Evolutionary conservation across 2,888 invertebrate species (phyloP), one percentile per base, ranked within the genome.

Genomic region (Polietes domitor): DNA sequence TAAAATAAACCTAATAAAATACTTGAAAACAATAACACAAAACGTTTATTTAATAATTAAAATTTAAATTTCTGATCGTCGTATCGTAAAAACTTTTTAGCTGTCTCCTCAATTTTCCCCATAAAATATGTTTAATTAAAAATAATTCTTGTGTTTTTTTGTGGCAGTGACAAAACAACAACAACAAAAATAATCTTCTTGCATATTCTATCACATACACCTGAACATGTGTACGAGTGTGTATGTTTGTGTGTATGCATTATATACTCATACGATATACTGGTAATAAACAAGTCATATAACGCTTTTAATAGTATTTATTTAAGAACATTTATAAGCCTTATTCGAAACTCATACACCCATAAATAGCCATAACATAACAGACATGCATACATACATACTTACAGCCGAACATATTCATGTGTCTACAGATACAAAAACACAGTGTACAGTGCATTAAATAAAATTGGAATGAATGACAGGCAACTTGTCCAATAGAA

Each of bases 241-340:
- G 12, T 50, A 50, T 50, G 50, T 19, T 12, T 7, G 17, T 50
- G n/a, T 17, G n/a, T 7, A 50, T 50, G n/a, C 37, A 50, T 2
- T n/a, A 17, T 17, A 2, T 50, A 19, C 19, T n/a, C 50, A 12
- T n/a, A 17, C 50, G 2, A 7, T 50, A 7, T 50, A 7, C 50
- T 7, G 17, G 19, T 68, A 68, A 55, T 71, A 72, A 72, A 72
- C 53, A 53, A 55, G 71, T 72, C 71, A 72, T 72, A 72, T 53
- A 72, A 53, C 50, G n/a, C 28, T 55, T 72, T 53, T 72, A 72
- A 72, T 55, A 53, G 53, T 72, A 72, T 72, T 53, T 72, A 72
- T 72, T 72, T 55, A 53, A 72, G 32, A 72, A 72, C 53, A 72
- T 53, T 72, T 26, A 55, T 53, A 72, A 72, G 71, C 50, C 71